Evolutionary conservation across 92 coral and sea anemone species (phyloP), one percentile per base, ranked within the genome.

Genomic region (Epizoanthus stellaris): DNA sequence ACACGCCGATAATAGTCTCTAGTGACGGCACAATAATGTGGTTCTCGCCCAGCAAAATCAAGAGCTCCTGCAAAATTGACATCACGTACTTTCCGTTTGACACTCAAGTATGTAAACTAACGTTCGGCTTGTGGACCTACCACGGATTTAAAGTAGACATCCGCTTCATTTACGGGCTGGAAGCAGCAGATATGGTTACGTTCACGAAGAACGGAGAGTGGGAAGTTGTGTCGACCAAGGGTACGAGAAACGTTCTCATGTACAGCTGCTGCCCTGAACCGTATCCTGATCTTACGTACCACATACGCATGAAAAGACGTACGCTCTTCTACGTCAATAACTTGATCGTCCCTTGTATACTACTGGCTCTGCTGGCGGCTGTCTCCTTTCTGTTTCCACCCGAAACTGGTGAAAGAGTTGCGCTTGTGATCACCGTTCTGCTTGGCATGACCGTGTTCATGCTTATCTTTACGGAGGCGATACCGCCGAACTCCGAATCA

Each of bases 401-500:
- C 45, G 97, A 96, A 85, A 92, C 99, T 42, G 99, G 99, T 49
- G 99, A 96, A 74, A 84, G 99, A 76, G 94, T 96, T 49, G 95
- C 99, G 16, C 90, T 96, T 16, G 98, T 95, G 71, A 91, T 96
- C 71, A 96, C 99, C 5, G 93, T 95, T 54, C 90, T 94, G 57
- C 88, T 93, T 9, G 99, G 99, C 16, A 93, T 96, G 93, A 96
- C 99, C 2, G 99, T 96, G 19, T 96, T 96, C 66, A 96, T 93
- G 99, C 89, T 94, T 2, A 87, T 96, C 25, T 95, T 92, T 87
- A 95, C 95, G 11, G 99, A 96, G 69, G 93, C 98, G 49, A 96
- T 96, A 43, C 99, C 99, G 3, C 91, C 99, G 11, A 92, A 98
- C 19, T 96, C 99, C 7, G 95, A 96, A 82, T 91, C 88, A 58